phyloP scores from a whole-genome alignment of 2,888 invertebrate species.

The Standfussiana lucernea region DNA sequence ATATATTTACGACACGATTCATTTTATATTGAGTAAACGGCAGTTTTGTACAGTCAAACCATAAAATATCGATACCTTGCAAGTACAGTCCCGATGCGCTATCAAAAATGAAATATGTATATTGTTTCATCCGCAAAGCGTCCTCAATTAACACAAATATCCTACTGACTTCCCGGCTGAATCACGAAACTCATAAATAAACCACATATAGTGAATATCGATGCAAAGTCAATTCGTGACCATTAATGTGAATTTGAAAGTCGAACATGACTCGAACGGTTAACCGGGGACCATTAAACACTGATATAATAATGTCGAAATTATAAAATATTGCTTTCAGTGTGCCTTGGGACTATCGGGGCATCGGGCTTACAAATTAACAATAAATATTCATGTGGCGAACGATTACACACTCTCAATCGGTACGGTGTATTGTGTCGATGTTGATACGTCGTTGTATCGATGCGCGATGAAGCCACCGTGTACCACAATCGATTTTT shows the following conservation, averaged over 20 bases:
- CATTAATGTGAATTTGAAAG: constrained; percentile 78
- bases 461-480: constrained; percentile 73
- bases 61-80: not conserved
- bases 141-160: constrained; percentile 61
- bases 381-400: constrained; percentile 87
- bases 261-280: constrained; percentile 75
- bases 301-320: constrained; percentile 83
- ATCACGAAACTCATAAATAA: constrained; percentile 78
- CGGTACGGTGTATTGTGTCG: constrained; percentile 64
- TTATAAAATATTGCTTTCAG: constrained; percentile 83
- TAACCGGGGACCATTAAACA: constrained; percentile 79
- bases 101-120: constrained; percentile 31
- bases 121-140: constrained; percentile 21
- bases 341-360: constrained; percentile 83
- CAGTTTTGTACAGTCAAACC: not conserved
- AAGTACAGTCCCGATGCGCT: constrained; percentile 2
- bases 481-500: constrained; percentile 73
- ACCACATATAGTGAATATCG: constrained; percentile 72
- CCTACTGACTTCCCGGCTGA: constrained; percentile 64
- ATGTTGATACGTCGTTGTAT: constrained; percentile 59
- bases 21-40: constrained; percentile 4
- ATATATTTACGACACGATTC: not conserved
- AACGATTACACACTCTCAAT: constrained; percentile 76
- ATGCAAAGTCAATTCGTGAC: constrained; percentile 76
- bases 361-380: constrained; percentile 87